A percentile compares a stretch with the other conserved stretches of the same genome.
Conservation (phyloP, 2,113 vertebrate species). For the Aix galericulata region DNA sequence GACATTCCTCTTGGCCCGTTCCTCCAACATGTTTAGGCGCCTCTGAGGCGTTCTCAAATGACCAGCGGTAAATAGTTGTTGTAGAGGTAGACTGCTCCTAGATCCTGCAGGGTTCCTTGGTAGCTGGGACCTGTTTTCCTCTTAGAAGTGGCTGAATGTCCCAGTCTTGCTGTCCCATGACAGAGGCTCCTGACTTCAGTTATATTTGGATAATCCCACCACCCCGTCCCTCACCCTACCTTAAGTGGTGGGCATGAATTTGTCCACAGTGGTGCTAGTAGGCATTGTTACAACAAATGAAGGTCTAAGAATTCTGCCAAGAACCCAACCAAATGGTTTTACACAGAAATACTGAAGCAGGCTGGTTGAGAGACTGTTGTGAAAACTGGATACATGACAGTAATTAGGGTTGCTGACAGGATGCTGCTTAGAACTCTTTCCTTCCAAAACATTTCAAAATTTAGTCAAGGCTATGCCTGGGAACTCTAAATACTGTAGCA, state of each 20-base stretch:
- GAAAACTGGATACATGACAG: constrained; percentile 34
- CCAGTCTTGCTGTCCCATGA: not conserved
- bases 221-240: not conserved
- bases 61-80: not conserved
- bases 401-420: constrained; percentile 59
- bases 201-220: not conserved
- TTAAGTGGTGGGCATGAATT: not conserved
- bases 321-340: constrained; percentile 20
- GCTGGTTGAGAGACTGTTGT: constrained; percentile 10
- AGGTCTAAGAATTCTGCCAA: constrained; percentile 19
- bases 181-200: not conserved
- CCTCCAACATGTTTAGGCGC: not conserved
- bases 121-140: not conserved
- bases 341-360: constrained; percentile 16
- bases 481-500: constrained; percentile 6
- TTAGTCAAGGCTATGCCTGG: not conserved
- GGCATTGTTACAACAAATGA: not conserved
- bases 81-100: not conserved
- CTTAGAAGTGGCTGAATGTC: not conserved
- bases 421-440: constrained; percentile 41
- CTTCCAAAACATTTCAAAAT: constrained; percentile 68
- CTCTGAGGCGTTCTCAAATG: not conserved
- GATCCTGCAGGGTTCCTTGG: not conserved
- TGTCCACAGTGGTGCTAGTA: not conserved
- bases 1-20: not conserved